These are phyloP conservation scores for Seira musarum DNA, from an alignment of 2,888 invertebrate species.

Conservation along the genomic window DNA sequence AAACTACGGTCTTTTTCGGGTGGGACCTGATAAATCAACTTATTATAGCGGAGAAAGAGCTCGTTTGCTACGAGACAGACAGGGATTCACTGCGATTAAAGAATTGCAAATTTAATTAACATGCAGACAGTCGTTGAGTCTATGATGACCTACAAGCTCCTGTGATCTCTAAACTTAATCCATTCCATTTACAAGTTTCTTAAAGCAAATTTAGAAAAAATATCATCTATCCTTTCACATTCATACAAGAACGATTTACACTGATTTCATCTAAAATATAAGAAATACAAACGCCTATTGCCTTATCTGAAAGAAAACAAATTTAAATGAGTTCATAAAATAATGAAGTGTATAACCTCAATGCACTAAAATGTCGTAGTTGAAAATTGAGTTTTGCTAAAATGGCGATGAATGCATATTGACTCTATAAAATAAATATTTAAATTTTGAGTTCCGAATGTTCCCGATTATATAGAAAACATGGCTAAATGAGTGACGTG, in stretches of 20 bases:
- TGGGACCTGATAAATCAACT: slow-evolving; percentile 12
- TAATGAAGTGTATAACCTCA: background rate
- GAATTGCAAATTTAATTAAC: background rate
- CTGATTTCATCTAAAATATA: too few species aligned
- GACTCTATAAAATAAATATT: background rate
- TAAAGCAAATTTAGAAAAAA: too few species aligned
- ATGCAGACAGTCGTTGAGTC: too few species aligned
- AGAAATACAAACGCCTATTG: too few species aligned
- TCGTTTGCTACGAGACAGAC: too few species aligned
- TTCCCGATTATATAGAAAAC: background rate
- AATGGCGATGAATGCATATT: background rate
- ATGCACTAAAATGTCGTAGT: background rate
- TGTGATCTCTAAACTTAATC: background rate
- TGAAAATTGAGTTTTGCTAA: background rate
- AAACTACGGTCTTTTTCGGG: slow-evolving; percentile 17
- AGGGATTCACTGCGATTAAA: too few species aligned
- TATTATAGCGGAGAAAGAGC: too few species aligned
- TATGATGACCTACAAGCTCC: background rate
- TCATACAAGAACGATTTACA: too few species aligned
- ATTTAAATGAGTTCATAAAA: background rate
- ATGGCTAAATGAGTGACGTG: background rate
- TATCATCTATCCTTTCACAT: too few species aligned
- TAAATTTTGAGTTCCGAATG: too few species aligned
- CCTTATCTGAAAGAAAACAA: too few species aligned
- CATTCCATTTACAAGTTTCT: too few species aligned